Base-by-base conservation (phyloP, 2,113 vertebrate genomes). In the Gallinago jamesoni region DNA sequence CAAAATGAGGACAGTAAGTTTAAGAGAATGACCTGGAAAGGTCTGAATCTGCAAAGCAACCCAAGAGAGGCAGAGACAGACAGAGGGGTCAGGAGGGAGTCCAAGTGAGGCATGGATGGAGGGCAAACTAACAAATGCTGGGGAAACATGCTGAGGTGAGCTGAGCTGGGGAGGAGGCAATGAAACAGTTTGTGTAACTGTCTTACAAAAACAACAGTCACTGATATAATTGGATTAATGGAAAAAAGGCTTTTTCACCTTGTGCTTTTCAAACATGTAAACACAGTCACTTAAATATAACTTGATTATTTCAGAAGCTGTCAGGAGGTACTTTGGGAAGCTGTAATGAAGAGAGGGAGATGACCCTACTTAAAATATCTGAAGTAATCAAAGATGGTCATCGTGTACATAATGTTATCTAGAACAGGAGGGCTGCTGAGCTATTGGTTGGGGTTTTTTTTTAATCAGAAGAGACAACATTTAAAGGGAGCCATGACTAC, bases 181-280 rank as follows among this genome's bases (percentile, higher is more conserved):
- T 25, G 67, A 79, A 89, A 87, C 55, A 87, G 66, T 89, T 92
- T 84, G 25, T 21, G 27, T 87, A 96, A 92, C 67, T 48, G 78
- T 68, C 89, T 72, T 83, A 85, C 74, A 89, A 91, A 96, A 93
- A 73, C 89, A 87, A 75, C 0, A 0, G 74, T 57, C 89, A 84
- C 62, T 27, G 22, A 64, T 45, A 16, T 69, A 3, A 0, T 18
- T 81, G 62, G 50, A 41, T 92, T 94, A 94, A 94, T 74, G 37
- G 33, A 79, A 96, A 94, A 60, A 84, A 96, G 89, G 35, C 9
- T 67, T 86, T 64, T 90, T 60, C 91, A 95, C 79, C 73, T 87
- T 66, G 18, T 37, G 84, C 56, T 86, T 92, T 60, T 41, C 72
- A 90, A 84, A 82, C 79, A 89, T 3, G 33, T n/a, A 92, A 95